Conservation (phyloP, 2,797 vertebrate genomes). For the Tapirus indicus region DNA sequence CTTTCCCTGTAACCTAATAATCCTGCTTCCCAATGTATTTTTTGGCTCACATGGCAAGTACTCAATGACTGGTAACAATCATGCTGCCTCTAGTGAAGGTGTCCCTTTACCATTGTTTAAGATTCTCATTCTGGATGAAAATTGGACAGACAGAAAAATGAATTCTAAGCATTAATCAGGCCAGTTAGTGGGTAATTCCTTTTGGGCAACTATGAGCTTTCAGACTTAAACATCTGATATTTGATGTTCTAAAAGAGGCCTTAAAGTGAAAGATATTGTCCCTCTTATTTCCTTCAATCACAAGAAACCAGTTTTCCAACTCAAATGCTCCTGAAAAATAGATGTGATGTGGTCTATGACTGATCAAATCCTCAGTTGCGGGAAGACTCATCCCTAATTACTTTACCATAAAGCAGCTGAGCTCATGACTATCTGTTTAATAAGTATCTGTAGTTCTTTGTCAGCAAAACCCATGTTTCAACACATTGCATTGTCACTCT, state of each 20-base stretch:
- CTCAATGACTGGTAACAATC: background rate
- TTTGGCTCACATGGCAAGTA: background rate
- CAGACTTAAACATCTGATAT: background rate
- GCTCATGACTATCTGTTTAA: background rate
- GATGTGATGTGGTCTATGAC: background rate
- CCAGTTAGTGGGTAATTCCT: background rate
- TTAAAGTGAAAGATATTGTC: background rate
- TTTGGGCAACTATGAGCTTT: background rate
- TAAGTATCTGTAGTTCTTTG: background rate
- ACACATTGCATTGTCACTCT: background rate
- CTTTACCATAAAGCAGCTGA: conserved; percentile 38
- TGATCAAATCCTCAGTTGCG: conserved; percentile 7
- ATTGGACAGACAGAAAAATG: background rate
- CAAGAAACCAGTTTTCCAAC: conserved; percentile 24
- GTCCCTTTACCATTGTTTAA: background rate
- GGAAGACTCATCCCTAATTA: conserved; percentile 8
- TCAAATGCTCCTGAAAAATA: conserved; percentile 33
- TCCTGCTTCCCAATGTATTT: background rate
- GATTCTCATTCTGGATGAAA: background rate
- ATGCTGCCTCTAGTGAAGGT: background rate
- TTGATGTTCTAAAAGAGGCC: background rate
- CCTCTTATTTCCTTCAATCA: conserved; percentile 38
- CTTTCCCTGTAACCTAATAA: background rate
- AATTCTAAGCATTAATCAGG: background rate
- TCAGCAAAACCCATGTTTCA: background rate